These are phyloP conservation scores for Drosophila atroscutellata DNA, from an alignment of 2,888 invertebrate species.

Conservation along the genomic window DNA sequence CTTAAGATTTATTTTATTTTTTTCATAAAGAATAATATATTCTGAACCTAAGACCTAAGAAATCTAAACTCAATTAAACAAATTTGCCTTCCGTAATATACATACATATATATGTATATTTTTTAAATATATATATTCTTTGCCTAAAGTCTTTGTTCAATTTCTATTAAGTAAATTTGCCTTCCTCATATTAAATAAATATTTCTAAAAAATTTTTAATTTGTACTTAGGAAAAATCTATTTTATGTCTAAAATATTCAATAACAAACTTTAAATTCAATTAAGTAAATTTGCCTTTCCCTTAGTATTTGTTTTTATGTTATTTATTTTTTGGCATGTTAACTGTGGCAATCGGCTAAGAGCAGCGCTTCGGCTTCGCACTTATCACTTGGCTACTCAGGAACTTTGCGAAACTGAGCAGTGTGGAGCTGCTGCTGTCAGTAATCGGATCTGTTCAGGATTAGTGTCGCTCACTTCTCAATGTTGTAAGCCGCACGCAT, in stretches of 20 bases:
- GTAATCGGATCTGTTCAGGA: conserved; percentile 75
- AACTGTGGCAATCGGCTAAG: conserved; percentile 28
- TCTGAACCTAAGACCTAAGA: no score
- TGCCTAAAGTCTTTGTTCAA: background rate
- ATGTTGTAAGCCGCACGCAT: conserved; percentile 74
- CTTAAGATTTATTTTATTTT: background rate
- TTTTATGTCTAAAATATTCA: background rate
- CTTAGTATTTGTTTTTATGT: background rate
- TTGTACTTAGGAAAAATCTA: background rate
- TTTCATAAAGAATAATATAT: background rate
- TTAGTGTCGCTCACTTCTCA: conserved; percentile 77
- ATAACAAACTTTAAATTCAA: background rate
- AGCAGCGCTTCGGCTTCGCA: conserved; percentile 40
- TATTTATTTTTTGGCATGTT: conserved; percentile 1
- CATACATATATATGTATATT: no score
- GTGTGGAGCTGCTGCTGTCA: conserved; percentile 51
- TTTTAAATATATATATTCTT: background rate
- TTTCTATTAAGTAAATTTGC: no score
- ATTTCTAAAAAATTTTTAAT: background rate
- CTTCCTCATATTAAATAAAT: background rate
- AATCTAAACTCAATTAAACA: background rate
- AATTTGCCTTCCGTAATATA: no score
- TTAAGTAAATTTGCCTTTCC: background rate
- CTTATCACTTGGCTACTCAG: conserved; percentile 64
- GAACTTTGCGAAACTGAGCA: conserved; percentile 7